Base-by-base conservation (phyloP, 2,113 vertebrate species). In the Macaca mulatta region DNA sequence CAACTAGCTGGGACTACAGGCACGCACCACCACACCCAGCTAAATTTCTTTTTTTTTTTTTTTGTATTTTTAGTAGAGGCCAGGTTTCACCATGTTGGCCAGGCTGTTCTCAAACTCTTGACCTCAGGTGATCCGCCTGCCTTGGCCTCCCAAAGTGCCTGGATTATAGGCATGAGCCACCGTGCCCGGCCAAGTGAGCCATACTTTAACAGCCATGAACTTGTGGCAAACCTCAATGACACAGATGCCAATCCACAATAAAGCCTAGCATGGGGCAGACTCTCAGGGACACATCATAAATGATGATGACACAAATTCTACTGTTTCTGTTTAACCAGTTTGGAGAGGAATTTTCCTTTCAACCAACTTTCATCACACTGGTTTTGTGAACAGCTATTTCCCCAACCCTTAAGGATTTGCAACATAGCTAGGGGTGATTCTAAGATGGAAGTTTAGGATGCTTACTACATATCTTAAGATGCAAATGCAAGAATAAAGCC, bases 401-500 rank as follows among this genome's bases (percentile, higher is more conserved):
- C 32, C 40, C 45, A 6, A 40, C n/a, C 38, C 32, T 32, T 18
- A 52, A 79, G 8, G 38, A 92, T 55, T 86, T 79, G 69, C 3
- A 48, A 45, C n/a, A 48, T 50, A 93, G 48, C 64, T 74, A 57
- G n/a, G 6, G 70, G 40, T 69, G 45, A 69, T 32, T 14, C 55
- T 43, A 75, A 74, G 22, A 57, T 6, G 84, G 81, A 91, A 78
- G 23, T 50, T 74, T 30, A 91, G 83, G 50, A 57, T 35, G 32
- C n/a, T 86, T 90, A 85, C 32, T 57, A 32, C 27, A 38, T n/a
- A 59, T 30, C 8, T 89, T 48, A 55, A 84, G 90, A 69, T 90
- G 43, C 22, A 87, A 57, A 85, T 2, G 14, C 9, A 93, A 96
- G 67, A 85, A 96, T 61, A 97, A 84, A 94, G 38, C 45, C 57